Percentiles rank a stretch among this genome's conserved stretches.
phyloP scores from a whole-genome alignment of 2,888 invertebrate genomes.

The Danaus chrysippus region DNA sequence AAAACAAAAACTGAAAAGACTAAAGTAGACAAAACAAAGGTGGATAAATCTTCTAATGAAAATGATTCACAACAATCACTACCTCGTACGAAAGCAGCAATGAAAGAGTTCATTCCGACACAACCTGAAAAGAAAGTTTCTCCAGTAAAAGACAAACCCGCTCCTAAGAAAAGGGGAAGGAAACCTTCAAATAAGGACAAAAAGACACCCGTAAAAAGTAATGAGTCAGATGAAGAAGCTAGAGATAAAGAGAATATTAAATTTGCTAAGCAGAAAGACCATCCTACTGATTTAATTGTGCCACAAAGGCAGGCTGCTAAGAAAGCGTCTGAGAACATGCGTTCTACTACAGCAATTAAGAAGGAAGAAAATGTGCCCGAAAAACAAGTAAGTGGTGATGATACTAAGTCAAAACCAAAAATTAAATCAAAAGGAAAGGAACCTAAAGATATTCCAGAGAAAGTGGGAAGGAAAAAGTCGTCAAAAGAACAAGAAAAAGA shows the following conservation, averaged over 20 bases:
- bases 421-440: constrained; percentile 71
- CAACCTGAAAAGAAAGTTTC: constrained; percentile 58
- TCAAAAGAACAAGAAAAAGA: constrained; percentile 82
- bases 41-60: constrained; percentile 80
- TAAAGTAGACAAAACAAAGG: constrained; percentile 78
- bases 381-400: constrained; percentile 55
- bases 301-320: constrained; percentile 95
- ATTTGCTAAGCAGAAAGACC: constrained; percentile 71
- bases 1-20: constrained; percentile 60
- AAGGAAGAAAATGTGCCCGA: constrained; percentile 59
- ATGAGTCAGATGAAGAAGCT: constrained; percentile 66
- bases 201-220: constrained; percentile 46
- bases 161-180: constrained; percentile 65
- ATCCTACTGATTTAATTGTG: constrained; percentile 90
- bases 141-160: constrained; percentile 51
- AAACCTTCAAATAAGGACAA: constrained; percentile 73
- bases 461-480: constrained; percentile 68
- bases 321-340: constrained; percentile 93
- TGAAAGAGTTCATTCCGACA: constrained; percentile 87
- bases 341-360: constrained; percentile 79
- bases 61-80: constrained; percentile 84
- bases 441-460: constrained; percentile 59
- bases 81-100: constrained; percentile 89
- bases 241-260: constrained; percentile 74
- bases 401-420: constrained; percentile 61